Evolutionary conservation across 2,888 invertebrate genomes (phyloP).

Genomic region (Tuberolachnus salignus): DNA sequence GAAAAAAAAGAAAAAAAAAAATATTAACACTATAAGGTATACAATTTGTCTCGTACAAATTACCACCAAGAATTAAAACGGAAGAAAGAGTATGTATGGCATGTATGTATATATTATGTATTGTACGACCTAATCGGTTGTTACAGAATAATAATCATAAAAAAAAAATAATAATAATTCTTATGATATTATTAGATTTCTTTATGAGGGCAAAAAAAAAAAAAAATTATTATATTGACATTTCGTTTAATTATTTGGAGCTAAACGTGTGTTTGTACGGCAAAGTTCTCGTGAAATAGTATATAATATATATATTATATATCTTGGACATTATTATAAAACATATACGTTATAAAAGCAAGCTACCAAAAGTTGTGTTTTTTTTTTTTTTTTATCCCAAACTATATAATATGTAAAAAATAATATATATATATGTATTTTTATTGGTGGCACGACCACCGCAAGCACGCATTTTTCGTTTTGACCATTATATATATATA

Average conservation of each 20-base stretch:
- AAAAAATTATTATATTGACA: not conserved
- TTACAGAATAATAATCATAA: too few species aligned
- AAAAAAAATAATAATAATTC: not conserved
- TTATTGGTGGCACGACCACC: slow-evolving; percentile 51
- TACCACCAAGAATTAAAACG: slow-evolving; percentile 58
- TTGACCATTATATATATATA: slow-evolving; percentile 45
- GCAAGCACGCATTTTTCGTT: slow-evolving; percentile 44
- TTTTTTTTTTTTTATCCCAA: slow-evolving; percentile 36
- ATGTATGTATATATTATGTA: too few species aligned
- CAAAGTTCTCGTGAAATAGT: slow-evolving; percentile 47
- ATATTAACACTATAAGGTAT: slow-evolving; percentile 53
- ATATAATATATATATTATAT: too few species aligned
- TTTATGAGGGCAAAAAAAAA: not conserved
- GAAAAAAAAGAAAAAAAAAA: slow-evolving; percentile 59
- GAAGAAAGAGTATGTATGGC: slow-evolving; percentile 59
- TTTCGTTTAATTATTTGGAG: slow-evolving; percentile 46
- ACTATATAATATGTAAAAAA: slow-evolving; percentile 59
- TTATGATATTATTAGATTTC: slow-evolving; percentile 12
- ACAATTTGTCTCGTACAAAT: slow-evolving; percentile 57
- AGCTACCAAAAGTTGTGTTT: slow-evolving; percentile 59
- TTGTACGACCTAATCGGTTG: slow-evolving; percentile 50
- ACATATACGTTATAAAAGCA: slow-evolving; percentile 62
- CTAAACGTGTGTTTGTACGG: slow-evolving; percentile 57
- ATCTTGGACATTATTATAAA: slow-evolving; percentile 58
- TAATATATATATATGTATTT: slow-evolving; percentile 30